Evolutionary conservation across 2,113 vertebrate genomes (phyloP).

Genomic region (Mola mola): DNA sequence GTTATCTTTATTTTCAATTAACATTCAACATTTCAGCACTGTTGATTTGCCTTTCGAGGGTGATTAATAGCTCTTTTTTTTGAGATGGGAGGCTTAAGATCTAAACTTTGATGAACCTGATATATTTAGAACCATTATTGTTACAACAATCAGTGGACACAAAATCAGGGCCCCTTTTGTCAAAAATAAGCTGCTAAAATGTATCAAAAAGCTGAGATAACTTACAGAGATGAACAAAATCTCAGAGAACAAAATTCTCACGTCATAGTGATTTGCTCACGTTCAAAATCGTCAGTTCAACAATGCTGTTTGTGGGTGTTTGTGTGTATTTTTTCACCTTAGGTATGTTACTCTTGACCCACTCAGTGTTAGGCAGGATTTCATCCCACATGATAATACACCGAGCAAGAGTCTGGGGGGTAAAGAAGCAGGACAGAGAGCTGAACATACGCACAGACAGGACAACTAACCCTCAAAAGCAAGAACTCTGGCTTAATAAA

Average conservation of each 20-base stretch:
- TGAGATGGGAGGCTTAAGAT: no score
- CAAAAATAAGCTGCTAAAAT: background rate
- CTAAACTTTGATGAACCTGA: no score
- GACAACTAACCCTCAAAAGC: slow-evolving; percentile 88
- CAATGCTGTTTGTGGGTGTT: background rate
- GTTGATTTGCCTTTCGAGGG: no score
- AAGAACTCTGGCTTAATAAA: slow-evolving; percentile 98
- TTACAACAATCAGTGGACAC: no score
- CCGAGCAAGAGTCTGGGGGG: slow-evolving; percentile 89
- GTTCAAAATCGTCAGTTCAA: background rate
- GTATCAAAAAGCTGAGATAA: background rate
- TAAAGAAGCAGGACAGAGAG: background rate
- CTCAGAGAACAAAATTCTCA: no score
- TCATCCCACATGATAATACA: slow-evolving; percentile 99
- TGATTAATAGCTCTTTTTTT: no score
- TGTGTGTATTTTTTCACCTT: slow-evolving; percentile 82
- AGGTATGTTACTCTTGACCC: slow-evolving; percentile 97
- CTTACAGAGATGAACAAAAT: no score
- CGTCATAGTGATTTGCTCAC: slow-evolving; percentile 24
- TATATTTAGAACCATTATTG: no score
- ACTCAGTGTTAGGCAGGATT: slow-evolving; percentile 92
- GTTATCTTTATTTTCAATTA: no score
- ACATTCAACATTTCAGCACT: no score
- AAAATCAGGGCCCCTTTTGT: background rate
- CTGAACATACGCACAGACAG: background rate